phyloP scores from a whole-genome alignment of 2,888 invertebrate genomes.

The Marasmarcha lunaedactyla region DNA sequence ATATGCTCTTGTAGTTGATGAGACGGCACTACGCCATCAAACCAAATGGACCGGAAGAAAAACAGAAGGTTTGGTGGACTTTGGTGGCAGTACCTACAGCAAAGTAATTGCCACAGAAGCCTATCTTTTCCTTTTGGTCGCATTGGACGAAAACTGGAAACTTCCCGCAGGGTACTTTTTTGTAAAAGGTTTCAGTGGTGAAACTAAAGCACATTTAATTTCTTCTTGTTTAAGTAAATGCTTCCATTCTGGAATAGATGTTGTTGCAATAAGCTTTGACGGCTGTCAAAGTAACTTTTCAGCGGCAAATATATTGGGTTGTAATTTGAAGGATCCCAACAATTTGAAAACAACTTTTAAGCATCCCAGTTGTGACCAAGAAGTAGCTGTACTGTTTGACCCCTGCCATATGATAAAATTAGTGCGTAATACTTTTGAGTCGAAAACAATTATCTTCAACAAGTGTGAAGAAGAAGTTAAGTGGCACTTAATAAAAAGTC shows the following conservation, averaged over 20 bases:
- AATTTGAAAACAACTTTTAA: conserved; percentile 16
- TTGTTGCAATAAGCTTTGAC: conserved; percentile 19
- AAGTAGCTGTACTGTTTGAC: conserved; percentile 16
- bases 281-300: conserved; percentile 16
- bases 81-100: conserved; percentile 8
- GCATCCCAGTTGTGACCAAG: conserved; percentile 16
- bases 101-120: conserved; percentile 16
- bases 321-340: conserved; percentile 11
- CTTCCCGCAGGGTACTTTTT: conserved; percentile 28
- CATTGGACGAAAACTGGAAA: conserved; percentile 24
- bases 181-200: conserved; percentile 16
- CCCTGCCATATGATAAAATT: conserved; percentile 18
- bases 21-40: conserved; percentile 13
- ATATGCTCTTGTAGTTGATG: conserved; percentile 13
- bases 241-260: conserved; percentile 15
- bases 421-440: conserved; percentile 16
- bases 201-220: conserved; percentile 19
- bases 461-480: conserved; percentile 9
- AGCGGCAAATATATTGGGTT: conserved; percentile 17
- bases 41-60: conserved; percentile 11
- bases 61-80: conserved; percentile 11
- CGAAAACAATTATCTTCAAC: conserved; percentile 13
- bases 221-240: conserved; percentile 18
- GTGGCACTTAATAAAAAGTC: conserved; percentile 16
- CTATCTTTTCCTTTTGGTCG: conserved; percentile 23